Evolutionary conservation across 2,113 vertebrate genomes (phyloP).

Genomic region (Salvelinus fontinalis): DNA sequence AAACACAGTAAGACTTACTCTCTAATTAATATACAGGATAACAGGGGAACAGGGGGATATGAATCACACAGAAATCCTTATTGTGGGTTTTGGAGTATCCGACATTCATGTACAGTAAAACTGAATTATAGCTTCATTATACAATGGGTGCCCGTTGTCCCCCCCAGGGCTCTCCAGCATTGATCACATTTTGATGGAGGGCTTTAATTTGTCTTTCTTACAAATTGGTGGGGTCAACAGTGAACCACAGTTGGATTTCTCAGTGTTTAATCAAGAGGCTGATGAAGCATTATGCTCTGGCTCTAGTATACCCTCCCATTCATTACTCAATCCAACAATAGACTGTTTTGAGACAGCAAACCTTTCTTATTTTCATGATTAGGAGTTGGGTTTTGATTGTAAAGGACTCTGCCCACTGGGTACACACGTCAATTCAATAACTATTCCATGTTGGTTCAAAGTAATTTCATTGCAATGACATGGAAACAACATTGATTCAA

Average conservation of each 20-base stretch:
- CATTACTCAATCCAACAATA: constrained; percentile 45
- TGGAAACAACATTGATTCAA: too few species aligned
- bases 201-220: constrained; percentile 70
- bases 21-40: constrained; percentile 28
- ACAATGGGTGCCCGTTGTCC: constrained; percentile 35
- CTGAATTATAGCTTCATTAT: constrained; percentile 67
- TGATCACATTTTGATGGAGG: constrained; percentile 69
- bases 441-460: too few species aligned
- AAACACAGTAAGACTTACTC: constrained; percentile 10
- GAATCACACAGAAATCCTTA: constrained; percentile 36
- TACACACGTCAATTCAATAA: too few species aligned
- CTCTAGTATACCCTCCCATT: constrained; percentile 26
- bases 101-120: constrained; percentile 58
- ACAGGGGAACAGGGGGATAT: constrained; percentile 8
- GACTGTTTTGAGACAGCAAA: constrained; percentile 11
- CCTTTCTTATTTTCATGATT: not conserved
- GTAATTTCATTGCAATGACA: too few species aligned
- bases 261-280: constrained; percentile 65
- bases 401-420: too few species aligned
- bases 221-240: constrained; percentile 60
- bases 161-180: constrained; percentile 59
- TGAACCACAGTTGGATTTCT: constrained; percentile 53
- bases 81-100: constrained; percentile 42
- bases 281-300: constrained; percentile 36
- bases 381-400: not conserved